Base-by-base conservation (phyloP, 2,888 invertebrate genomes). In the Drosophila borealis region DNA sequence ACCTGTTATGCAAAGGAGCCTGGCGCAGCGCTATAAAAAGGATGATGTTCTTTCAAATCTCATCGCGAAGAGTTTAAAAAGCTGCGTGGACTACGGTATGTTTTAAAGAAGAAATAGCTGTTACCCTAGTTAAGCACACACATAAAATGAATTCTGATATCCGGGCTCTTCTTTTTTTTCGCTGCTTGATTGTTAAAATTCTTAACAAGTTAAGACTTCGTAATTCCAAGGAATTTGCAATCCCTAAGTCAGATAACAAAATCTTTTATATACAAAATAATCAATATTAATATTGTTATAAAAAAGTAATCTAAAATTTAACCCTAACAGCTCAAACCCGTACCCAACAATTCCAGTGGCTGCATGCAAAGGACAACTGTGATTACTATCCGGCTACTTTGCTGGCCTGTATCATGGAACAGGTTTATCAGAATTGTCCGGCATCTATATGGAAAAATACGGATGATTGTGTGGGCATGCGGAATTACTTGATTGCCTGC, bases 401-500 rank as follows among this genome's bases (percentile, higher is more conserved):
- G 41, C 45, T 87, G 34, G 74, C 80, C 51, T 86, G 89, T 42
- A 60, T 67, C 3, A 73, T 81, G 67, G 80, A 87, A 14, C 46
- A 74, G 37, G 82, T 81, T 2, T 85, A 89, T 37, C 64, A 69
- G 9, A 89, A 81, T 25, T 89, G 88, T 25, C 88, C 88, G 2
- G 14, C 51, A 8, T 45, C 50, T 0, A 77, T 57, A n/a, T 80
- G 89, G 88, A 87, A 88, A 13, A 80, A 64, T 17, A 63, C 88
- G 5, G 39, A 50, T 11, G 65, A 72, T 2, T 86, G 89, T 37
- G 34, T 51, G n/a, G 48, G 70, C 1, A 80, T 88, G 82, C 77
- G 80, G 17, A 67, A 66, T 45, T 80, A 70, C 42, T 57, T 86
- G 37, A 57, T 53, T 14, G 70, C 64, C 21, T 88, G 87, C 49